phyloP scores from a whole-genome alignment of 2,888 invertebrate genomes.

The Balanococcus diminutus region DNA sequence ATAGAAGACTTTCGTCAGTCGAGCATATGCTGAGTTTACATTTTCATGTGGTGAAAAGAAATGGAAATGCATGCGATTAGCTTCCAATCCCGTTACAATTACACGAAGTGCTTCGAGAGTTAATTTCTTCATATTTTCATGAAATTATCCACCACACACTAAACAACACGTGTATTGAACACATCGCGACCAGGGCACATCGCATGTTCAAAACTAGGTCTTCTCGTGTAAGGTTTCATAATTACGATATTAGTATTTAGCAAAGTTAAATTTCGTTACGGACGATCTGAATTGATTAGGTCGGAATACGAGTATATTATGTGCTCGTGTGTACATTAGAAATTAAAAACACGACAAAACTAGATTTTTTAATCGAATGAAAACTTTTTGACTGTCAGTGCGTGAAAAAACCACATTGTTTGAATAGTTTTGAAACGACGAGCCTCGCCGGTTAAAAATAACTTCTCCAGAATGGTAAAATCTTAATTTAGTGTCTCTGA shows the following conservation, averaged over 20 bases:
- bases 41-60: too few species aligned
- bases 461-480: conserved; percentile 27
- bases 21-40: neutral
- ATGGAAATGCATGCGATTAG: neutral
- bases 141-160: neutral
- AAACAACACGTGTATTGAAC: neutral
- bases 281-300: neutral
- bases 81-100: neutral
- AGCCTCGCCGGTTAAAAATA: conserved; percentile 6
- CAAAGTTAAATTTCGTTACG: neutral
- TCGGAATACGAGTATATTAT: neutral
- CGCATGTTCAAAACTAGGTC: conserved; percentile 26
- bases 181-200: neutral
- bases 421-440: conserved; percentile 14
- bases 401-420: conserved; percentile 12
- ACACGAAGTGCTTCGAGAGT: neutral
- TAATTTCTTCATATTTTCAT: neutral
- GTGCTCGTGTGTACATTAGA: neutral
- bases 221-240: conserved; percentile 39
- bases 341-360: neutral
- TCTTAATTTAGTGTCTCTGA: conserved; percentile 15
- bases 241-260: conserved; percentile 22
- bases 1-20: neutral
- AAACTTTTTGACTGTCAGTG: conserved; percentile 1
- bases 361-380: conserved; percentile 23